A percentile compares a stretch with the other conserved stretches of the same genome.
These are phyloP conservation scores for Lathronympha strigana DNA, from an alignment of 2,888 invertebrate genomes.

Conservation along the genomic window DNA sequence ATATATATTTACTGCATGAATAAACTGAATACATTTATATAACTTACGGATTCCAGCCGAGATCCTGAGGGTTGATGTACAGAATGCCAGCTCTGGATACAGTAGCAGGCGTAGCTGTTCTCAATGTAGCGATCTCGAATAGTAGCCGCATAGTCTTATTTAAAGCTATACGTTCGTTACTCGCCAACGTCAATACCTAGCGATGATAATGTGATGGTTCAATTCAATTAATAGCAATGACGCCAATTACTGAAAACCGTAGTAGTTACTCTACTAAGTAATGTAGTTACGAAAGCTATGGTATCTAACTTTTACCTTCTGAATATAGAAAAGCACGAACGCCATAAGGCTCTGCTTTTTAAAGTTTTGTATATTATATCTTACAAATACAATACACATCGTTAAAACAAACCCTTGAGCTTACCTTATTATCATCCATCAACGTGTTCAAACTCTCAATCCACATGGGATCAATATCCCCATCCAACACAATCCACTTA, in stretches of 20 bases:
- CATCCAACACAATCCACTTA: conserved; percentile 98
- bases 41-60: conserved; percentile 96
- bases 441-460: conserved; percentile 98
- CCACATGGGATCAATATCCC: conserved; percentile 99
- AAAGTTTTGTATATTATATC: no score
- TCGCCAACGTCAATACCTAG: conserved; percentile 93
- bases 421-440: conserved; percentile 98
- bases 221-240: neutral
- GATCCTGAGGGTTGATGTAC: conserved; percentile 96
- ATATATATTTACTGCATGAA: no score
- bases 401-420: conserved; percentile 15
- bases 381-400: no score
- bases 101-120: conserved; percentile 97
- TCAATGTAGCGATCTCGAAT: conserved; percentile 96
- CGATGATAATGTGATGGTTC: conserved; percentile 6
- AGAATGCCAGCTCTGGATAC: conserved; percentile 97
- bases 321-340: no score
- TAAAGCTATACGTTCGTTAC: conserved; percentile 96
- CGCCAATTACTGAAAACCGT: neutral
- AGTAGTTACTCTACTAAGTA: neutral
- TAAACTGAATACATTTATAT: no score
- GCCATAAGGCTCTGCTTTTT: no score
- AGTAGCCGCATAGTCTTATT: conserved; percentile 94
- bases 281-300: no score
- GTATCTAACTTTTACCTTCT: no score